phyloP scores from a whole-genome alignment of 2,113 vertebrate species.

The Lasiurus cinereus region DNA sequence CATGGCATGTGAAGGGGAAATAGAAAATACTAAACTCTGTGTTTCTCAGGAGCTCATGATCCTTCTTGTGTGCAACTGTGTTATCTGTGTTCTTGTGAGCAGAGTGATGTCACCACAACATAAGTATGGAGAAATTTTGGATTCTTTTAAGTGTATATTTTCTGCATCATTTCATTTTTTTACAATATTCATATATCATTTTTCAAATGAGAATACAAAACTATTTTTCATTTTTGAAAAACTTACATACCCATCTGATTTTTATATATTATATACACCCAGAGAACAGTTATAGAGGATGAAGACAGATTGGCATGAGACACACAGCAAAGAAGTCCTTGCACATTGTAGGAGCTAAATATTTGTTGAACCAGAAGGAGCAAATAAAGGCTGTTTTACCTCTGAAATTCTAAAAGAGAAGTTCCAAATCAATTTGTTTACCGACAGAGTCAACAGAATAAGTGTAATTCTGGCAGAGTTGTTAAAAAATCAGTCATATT shows the following conservation, averaged over 20 bases:
- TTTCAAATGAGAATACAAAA: constrained; percentile 41
- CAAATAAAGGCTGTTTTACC: neutral
- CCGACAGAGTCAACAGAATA: neutral
- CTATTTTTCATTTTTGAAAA: constrained; percentile 34
- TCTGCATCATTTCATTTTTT: neutral
- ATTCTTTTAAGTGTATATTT: neutral
- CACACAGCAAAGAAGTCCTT: neutral
- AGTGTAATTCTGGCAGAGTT: neutral
- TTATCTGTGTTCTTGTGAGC: neutral
- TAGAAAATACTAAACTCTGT: neutral
- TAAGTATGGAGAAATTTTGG: neutral
- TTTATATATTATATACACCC: neutral
- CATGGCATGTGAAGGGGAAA: neutral
- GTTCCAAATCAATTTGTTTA: constrained; percentile 1
- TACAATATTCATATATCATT: neutral
- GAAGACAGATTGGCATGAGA: neutral
- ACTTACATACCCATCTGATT: neutral
- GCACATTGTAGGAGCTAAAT: neutral
- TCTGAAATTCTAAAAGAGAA: constrained; percentile 24
- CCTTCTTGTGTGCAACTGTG: neutral
- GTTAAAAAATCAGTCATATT: neutral
- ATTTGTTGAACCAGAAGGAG: neutral
- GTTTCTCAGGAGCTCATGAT: neutral
- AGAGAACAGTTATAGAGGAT: neutral
- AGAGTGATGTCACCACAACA: neutral